Evolutionary conservation across 1,140 invertebrate species (phyloP), one percentile per base, ranked within the genome.

Genomic region (Halictus rubicundus): DNA sequence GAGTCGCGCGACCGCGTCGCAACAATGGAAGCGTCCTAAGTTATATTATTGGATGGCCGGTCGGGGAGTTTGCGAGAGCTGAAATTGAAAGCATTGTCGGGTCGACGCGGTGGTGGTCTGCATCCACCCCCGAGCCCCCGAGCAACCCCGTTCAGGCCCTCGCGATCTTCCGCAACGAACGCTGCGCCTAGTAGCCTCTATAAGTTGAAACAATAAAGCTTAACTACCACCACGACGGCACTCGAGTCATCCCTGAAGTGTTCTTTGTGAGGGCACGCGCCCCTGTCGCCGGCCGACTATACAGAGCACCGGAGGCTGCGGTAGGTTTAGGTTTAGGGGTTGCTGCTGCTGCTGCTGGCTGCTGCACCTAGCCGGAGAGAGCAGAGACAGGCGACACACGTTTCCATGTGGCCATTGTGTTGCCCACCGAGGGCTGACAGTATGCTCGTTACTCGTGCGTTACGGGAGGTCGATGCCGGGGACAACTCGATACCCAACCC

Each of bases 181-280:
- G 72, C 42, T 14, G 42, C 42, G 42, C 42, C 42, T 46, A 46
- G 78, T 79, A 84, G 78, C 86, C 82, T 83, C 82, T 76, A 69
- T 84, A 84, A 88, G 84, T 89, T 89, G 90, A 91, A 91, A 91
- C 90, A 92, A 92, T 92, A 84, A 88, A 83, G 85, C 85, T 87
- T 87, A 90, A 90, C 88, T 90, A 89, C 84, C 82, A 89, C 68
- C 79, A 75, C 69, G 87, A 76, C 83, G 82, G 77, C 80, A 90
- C 90, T 91, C 88, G 88, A 90, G 89, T 91, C 90, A 91, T 90
- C 89, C 85, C 78, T 88, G 73, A 83, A 91, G 90, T 85, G 88
- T 74, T 88, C 87, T 92, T 91, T 92, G 90, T 90, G 86, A 89
- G 89, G 88, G 88, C 90, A 91, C 89, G 91, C 89, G 89, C 88